Base-by-base conservation (phyloP, 1,140 invertebrate genomes). In the Amphibalanus amphitrite region DNA sequence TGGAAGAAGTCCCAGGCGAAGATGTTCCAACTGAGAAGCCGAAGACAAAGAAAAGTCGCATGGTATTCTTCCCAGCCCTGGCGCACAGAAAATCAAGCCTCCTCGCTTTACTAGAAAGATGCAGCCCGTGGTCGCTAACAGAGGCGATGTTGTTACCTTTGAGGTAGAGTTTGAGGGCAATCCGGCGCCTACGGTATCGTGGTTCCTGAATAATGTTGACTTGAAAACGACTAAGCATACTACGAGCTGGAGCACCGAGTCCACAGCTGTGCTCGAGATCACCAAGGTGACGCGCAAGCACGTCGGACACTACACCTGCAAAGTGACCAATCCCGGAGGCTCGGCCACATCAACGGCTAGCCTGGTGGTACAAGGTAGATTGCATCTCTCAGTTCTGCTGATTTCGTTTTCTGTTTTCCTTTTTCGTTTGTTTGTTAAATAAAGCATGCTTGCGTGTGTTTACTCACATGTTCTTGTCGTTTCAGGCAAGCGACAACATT, bases 301-400 rank as follows among this genome's bases (percentile, higher is more conserved):
- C 80, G 84, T 86, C 72, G 91, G 89, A 29, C 85, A 89, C 73
- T 92, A 92, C 80, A 87, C 88, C 17, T 91, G 89, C 78, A 86
- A 85, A 78, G 89, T 90, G 13, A 84, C 85, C 30, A 93, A 93
- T 80, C 79, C 83, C 23, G 87, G 86, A 73, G 91, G 91, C 47
- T 87, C 89, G 72, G 88, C 87, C n/a, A 88, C 87, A 28, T 89
- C 89, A 30, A 88, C 87, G 65, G 88, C 88, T 28, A 88, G 88
- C 78, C 82, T 93, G 70, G 71, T 71, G 59, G 69, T 75, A 38
- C 71, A 74, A 75, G 75, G 75, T 75, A 75, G 64, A 28, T 69
- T 70, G 29, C 29, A n/a, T n/a, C n/a, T n/a, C n/a, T n/a, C n/a
- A n/a, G n/a, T n/a, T n/a, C n/a, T n/a, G n/a, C n/a, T n/a, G n/a